A percentile compares a stretch with the other conserved stretches of the same genome.
Evolutionary conservation across 1,140 invertebrate genomes (phyloP).

Genomic region (Pseudomyrmex gracilis): DNA sequence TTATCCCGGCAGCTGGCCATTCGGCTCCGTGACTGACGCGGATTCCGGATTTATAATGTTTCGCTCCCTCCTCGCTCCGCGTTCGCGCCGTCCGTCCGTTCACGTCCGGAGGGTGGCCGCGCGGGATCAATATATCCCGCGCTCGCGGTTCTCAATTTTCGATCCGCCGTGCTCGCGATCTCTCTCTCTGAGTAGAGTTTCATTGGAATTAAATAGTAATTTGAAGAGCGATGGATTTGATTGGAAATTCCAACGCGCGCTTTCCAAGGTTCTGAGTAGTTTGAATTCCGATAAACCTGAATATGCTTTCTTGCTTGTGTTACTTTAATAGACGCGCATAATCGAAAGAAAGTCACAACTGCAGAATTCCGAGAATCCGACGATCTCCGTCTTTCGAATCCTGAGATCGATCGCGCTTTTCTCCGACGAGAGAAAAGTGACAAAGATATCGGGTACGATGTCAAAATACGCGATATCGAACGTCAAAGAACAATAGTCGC

Average conservation of each 20-base stretch:
- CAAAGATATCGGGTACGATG: background rate
- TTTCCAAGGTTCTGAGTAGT: background rate
- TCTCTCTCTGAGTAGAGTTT: background rate
- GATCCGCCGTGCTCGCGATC: background rate
- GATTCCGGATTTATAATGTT: constrained; percentile 58
- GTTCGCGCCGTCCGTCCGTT: too few species aligned
- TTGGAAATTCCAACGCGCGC: constrained; percentile 18
- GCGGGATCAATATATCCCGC: background rate
- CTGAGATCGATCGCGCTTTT: background rate
- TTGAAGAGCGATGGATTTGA: background rate
- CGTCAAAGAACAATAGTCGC: constrained; percentile 1
- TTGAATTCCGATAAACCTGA: background rate
- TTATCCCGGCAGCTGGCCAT: constrained; percentile 45
- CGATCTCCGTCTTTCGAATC: too few species aligned
- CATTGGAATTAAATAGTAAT: constrained; percentile 1
- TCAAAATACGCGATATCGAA: constrained; percentile 3
- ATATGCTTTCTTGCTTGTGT: too few species aligned
- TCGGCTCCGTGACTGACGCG: constrained; percentile 50
- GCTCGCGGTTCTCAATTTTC: constrained; percentile 12
- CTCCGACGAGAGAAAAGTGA: background rate
- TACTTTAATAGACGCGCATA: too few species aligned
- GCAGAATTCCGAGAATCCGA: too few species aligned
- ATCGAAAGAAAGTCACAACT: too few species aligned
- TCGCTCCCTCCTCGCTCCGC: constrained; percentile 8
- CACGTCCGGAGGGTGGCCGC: background rate